These are phyloP conservation scores for Glossophaga mutica DNA, from an alignment of 2,797 vertebrate genomes.

Conservation along the genomic window DNA sequence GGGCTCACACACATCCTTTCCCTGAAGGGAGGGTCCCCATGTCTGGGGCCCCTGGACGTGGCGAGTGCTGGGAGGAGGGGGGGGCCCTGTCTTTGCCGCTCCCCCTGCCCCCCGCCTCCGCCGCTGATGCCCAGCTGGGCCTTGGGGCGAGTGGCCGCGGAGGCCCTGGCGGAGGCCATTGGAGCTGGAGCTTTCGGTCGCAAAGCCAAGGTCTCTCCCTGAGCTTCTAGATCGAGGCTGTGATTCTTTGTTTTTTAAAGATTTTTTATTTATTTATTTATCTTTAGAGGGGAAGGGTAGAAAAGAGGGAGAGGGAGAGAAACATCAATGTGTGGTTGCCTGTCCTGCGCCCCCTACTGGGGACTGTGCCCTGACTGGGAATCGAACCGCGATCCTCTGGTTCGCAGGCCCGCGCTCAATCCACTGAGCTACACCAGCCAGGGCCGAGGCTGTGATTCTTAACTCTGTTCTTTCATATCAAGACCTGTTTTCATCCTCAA, in stretches of 20 bases:
- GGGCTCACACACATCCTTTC: fast-evolving
- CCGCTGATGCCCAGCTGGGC: background rate
- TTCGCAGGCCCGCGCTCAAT: no score
- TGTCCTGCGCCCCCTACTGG: no score
- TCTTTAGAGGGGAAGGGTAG: no score
- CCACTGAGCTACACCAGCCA: no score
- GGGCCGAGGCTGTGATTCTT: background rate
- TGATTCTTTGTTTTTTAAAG: background rate
- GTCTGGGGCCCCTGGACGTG: background rate
- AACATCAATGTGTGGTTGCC: no score
- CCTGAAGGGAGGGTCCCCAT: background rate
- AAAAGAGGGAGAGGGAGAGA: no score
- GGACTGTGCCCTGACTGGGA: no score
- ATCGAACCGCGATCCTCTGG: no score
- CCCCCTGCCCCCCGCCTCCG: no score
- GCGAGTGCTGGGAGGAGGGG: background rate
- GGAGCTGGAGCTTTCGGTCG: fast-evolving
- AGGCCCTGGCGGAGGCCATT: background rate
- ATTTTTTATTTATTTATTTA: no score
- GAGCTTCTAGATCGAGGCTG: background rate
- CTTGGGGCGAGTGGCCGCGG: fast-evolving
- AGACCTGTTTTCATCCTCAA: background rate
- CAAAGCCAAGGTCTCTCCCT: background rate
- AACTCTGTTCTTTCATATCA: background rate
- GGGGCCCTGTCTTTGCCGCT: background rate